Percentiles rank a stretch among this genome's conserved stretches.
Evolutionary conservation across 2,888 invertebrate genomes (phyloP).

Genomic region (Volucella inanis): DNA sequence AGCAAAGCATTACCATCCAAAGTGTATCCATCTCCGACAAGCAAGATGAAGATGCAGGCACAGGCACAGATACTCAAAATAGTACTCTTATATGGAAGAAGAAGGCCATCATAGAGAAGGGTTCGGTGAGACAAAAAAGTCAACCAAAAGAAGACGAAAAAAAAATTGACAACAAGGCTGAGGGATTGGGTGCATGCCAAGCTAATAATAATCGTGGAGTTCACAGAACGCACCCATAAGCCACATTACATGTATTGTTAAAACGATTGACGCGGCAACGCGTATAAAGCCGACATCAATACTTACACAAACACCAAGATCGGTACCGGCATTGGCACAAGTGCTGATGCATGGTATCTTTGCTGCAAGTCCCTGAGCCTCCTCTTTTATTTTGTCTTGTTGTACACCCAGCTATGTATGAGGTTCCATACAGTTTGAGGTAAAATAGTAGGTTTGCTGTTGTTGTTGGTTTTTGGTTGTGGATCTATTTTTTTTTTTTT

Average conservation of each 20-base stretch:
- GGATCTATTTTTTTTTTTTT: constrained; percentile 33
- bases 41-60: constrained; percentile 27
- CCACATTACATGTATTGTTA: constrained; percentile 66
- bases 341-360: constrained; percentile 2
- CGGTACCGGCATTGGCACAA: neutral
- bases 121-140: constrained; percentile 27
- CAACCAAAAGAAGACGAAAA: constrained; percentile 6
- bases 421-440: constrained; percentile 49
- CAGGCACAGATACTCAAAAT: constrained; percentile 9
- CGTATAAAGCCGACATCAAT: constrained; percentile 22
- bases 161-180: constrained; percentile 69
- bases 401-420: constrained; percentile 45
- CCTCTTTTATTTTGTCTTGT: constrained; percentile 36
- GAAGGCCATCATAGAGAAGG: constrained; percentile 34
- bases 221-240: constrained; percentile 83
- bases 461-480: constrained; percentile 28
- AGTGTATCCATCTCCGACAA: constrained; percentile 47
- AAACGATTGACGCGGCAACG: constrained; percentile 11
- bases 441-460: constrained; percentile 18
- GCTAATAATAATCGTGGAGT: constrained; percentile 83
- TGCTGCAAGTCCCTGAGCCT: constrained; percentile 42
- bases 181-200: constrained; percentile 73
- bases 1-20: constrained; percentile 42
- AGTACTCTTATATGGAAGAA: constrained; percentile 3
- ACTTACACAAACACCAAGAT: too few relatives aligned